Conservation (phyloP, 2,888 invertebrate genomes). For the Drosophila vallismaia region DNA sequence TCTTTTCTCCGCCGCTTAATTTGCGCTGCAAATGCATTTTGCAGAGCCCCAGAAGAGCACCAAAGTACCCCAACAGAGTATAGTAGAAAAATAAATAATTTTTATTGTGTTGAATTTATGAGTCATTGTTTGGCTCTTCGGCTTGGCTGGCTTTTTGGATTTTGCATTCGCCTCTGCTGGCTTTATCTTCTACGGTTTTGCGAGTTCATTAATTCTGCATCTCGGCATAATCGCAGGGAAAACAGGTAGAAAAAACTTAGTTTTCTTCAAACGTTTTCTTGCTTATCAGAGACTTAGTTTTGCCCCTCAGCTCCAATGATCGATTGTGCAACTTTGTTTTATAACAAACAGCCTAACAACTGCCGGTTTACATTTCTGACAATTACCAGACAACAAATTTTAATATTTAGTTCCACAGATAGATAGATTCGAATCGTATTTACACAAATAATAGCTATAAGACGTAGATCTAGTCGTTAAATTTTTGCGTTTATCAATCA, state of each 20-base stretch:
- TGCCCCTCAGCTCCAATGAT: neutral
- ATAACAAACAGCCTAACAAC: neutral
- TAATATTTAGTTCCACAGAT: neutral
- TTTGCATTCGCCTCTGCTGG: constrained; percentile 8
- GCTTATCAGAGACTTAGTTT: constrained; percentile 10
- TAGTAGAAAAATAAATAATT: constrained; percentile 50
- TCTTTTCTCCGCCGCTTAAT: constrained; percentile 40
- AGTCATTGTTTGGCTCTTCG: constrained; percentile 57
- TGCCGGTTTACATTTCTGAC: neutral
- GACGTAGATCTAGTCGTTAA: constrained; percentile 25
- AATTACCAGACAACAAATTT: neutral
- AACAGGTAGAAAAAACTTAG: constrained; percentile 18
- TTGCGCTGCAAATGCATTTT: constrained; percentile 41
- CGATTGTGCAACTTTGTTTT: neutral
- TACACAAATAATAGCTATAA: constrained; percentile 14
- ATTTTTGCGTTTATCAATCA: constrained; percentile 43
- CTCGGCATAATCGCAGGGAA: constrained; percentile 33
- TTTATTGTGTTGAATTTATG: constrained; percentile 58
- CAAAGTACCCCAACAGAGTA: neutral
- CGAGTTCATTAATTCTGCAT: constrained; percentile 58
- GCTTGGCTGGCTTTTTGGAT: constrained; percentile 32
- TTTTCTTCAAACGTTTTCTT: constrained; percentile 17
- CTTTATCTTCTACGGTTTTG: constrained; percentile 34
- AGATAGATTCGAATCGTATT: neutral
- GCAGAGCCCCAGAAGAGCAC: constrained; percentile 40